Percentiles rank a stretch among this genome's conserved stretches.
These are phyloP conservation scores for Gadopsis marmoratus DNA, from an alignment of 2,797 vertebrate genomes.

Conservation along the genomic window DNA sequence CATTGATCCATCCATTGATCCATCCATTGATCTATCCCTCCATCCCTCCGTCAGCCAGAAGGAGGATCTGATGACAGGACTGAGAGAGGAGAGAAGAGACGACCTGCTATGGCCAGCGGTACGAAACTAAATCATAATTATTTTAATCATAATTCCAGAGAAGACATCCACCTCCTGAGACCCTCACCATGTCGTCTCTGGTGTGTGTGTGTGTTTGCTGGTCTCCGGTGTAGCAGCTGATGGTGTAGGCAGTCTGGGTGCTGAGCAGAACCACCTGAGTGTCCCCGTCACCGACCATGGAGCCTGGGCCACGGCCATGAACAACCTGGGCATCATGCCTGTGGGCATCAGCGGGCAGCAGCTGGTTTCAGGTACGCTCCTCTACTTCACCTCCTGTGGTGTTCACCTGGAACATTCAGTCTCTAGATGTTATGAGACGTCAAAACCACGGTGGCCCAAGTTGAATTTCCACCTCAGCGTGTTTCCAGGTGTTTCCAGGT, in stretches of 20 bases:
- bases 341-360: conserved; percentile 92
- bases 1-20: conserved; percentile 38
- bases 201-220: neutral
- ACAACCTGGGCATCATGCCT: conserved; percentile 94
- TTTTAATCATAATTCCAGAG: neutral
- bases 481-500: too few relatives aligned
- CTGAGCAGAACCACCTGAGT: conserved; percentile 90
- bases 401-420: neutral
- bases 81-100: conserved; percentile 71
- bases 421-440: neutral
- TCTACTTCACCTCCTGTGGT: too few relatives aligned
- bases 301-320: conserved; percentile 96
- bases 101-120: conserved; percentile 92
- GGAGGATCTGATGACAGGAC: conserved; percentile 82
- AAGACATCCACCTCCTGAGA: too few relatives aligned
- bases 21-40: conserved; percentile 43
- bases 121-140: conserved; percentile 29
- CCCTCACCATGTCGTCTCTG: neutral
- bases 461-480: neutral
- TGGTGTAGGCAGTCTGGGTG: conserved; percentile 88
- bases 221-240: conserved; percentile 85
- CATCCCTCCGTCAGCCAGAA: conserved; percentile 56
- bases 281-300: conserved; percentile 90
- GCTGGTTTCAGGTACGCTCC: conserved; percentile 89
- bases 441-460: neutral